These are phyloP conservation scores for Globodera ellingtonae DNA, from an alignment of 1,140 invertebrate genomes.

Conservation along the genomic window DNA sequence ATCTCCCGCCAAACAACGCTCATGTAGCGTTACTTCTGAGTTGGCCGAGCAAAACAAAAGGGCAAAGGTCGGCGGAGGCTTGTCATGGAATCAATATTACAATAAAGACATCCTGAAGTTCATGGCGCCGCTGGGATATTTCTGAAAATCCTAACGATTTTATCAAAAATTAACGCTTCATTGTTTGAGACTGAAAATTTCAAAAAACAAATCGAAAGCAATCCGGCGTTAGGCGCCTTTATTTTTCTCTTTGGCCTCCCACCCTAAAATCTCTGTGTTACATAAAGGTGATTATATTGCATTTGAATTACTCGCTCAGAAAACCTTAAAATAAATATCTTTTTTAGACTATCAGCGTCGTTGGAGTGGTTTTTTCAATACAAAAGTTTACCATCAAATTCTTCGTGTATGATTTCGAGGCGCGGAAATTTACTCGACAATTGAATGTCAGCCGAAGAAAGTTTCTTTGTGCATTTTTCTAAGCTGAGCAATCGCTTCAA, in stretches of 20 bases:
- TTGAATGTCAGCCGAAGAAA: background rate
- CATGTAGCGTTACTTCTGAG: background rate
- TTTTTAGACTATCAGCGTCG: background rate
- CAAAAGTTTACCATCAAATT: background rate
- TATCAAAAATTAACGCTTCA: no score
- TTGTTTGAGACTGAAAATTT: accelerated
- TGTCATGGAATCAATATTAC: no score
- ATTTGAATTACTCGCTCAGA: no score
- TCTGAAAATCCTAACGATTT: no score
- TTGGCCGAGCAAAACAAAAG: background rate
- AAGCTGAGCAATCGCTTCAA: background rate
- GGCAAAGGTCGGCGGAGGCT: background rate
- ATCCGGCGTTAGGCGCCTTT: no score
- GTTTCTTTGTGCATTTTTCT: background rate
- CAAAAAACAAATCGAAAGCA: no score
- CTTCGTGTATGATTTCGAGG: background rate
- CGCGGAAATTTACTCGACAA: background rate
- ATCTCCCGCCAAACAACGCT: background rate
- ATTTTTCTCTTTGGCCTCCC: no score
- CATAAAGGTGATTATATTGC: no score
- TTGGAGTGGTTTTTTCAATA: background rate
- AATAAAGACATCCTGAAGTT: no score
- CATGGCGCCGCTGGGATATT: no score
- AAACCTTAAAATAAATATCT: no score
- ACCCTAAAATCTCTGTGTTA: no score